A percentile compares a stretch with the other conserved stretches of the same genome.
Conservation (phyloP, 1,140 invertebrate genomes). For the Brachionus manjavacas region DNA sequence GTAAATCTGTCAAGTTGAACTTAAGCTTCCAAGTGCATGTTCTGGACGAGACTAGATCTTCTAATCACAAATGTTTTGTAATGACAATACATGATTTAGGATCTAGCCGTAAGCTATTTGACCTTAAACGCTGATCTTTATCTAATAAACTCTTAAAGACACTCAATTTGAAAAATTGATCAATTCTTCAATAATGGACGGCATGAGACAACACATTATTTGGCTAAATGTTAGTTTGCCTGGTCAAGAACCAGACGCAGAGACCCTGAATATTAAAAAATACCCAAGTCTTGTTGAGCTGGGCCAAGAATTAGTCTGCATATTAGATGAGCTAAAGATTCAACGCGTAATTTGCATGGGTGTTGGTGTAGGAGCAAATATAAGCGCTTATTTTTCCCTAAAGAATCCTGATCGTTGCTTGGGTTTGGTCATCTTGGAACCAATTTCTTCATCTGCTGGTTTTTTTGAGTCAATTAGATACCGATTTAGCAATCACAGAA, state of each 20-base stretch:
- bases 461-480: constrained; percentile 80
- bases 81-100: constrained; percentile 82
- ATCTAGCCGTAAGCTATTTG: constrained; percentile 72
- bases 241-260: constrained; percentile 77
- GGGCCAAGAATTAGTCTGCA: constrained; percentile 25
- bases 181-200: constrained; percentile 72
- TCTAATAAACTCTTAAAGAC: constrained; percentile 49
- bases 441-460: constrained; percentile 76
- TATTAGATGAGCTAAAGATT: constrained; percentile 53
- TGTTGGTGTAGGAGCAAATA: constrained; percentile 82
- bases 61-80: constrained; percentile 57
- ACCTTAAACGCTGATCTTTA: not conserved
- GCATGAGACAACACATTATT: constrained; percentile 76
- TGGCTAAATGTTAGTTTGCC: constrained; percentile 83
- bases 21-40: constrained; percentile 18
- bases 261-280: constrained; percentile 61
- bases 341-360: constrained; percentile 72
- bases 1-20: not conserved
- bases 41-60: not conserved
- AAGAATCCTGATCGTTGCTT: constrained; percentile 70
- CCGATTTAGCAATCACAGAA: constrained; percentile 57
- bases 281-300: constrained; percentile 37
- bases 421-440: constrained; percentile 77
- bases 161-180: constrained; percentile 62
- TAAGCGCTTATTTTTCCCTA: constrained; percentile 75